Conservation (phyloP, 92 coral and sea anemone genomes). For the Bergia sp. region DNA sequence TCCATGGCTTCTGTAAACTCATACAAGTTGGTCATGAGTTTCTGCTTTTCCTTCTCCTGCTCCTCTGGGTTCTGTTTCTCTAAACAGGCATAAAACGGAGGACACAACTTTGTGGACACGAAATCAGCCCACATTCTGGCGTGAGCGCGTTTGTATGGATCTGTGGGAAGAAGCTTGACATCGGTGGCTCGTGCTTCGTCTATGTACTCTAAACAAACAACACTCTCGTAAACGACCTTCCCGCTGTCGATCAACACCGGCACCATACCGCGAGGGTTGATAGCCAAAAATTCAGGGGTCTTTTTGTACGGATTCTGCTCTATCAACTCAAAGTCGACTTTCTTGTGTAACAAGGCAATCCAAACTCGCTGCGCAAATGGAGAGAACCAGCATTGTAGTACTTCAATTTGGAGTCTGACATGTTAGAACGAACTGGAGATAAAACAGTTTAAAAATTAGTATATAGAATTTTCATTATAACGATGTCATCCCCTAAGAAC, state of each 20-base stretch:
- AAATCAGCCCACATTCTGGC: slow-evolving; percentile 89
- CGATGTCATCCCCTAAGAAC: too few relatives aligned
- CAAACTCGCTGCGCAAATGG: slow-evolving; percentile 87
- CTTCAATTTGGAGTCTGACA: slow-evolving; percentile 31
- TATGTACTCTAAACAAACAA: slow-evolving; percentile 73
- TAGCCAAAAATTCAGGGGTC: slow-evolving; percentile 77
- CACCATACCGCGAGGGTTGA: slow-evolving; percentile 77
- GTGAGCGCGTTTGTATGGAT: slow-evolving; percentile 73
- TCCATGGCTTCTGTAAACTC: slow-evolving; percentile 77
- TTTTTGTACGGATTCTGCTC: slow-evolving; percentile 77
- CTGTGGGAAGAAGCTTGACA: slow-evolving; percentile 62
- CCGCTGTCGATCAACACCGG: slow-evolving; percentile 67
- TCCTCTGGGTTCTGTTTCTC: slow-evolving; percentile 61
- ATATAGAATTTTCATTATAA: too few relatives aligned
- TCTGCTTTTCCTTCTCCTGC: slow-evolving; percentile 59
- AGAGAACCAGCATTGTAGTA: slow-evolving; percentile 77
- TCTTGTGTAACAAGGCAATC: slow-evolving; percentile 75
- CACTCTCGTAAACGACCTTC: slow-evolving; percentile 70
- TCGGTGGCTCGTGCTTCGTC: slow-evolving; percentile 69
- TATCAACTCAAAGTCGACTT: slow-evolving; percentile 70
- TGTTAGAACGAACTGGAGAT: too few relatives aligned
- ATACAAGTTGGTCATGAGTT: slow-evolving; percentile 52
- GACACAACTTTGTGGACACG: slow-evolving; percentile 66
- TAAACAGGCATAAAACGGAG: slow-evolving; percentile 61
- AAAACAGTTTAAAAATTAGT: too few relatives aligned